Evolutionary conservation across 2,888 invertebrate genomes (phyloP), one percentile per base, ranked within the genome.

Genomic region (Microctonus hyperodae): DNA sequence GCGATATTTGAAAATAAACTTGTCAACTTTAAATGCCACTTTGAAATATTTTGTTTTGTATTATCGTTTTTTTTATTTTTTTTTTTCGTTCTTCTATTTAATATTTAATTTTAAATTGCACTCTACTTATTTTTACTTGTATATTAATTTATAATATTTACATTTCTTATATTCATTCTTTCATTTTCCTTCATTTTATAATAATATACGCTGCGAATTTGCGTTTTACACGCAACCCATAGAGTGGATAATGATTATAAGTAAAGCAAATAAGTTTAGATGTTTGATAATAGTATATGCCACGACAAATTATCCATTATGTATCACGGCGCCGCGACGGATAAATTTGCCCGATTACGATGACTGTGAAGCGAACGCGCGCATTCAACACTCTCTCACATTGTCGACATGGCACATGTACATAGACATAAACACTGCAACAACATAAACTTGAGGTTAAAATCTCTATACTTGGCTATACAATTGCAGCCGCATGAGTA

Each of bases 261-360:
- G 35, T 62, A 62, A 62, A 62, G 62, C 35, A 62, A 62, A 62
- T 62, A 53, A 62, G 62, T 62, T 62, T 35, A 62, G 62, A 62
- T 62, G 62, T 37, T 55, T 51, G 62, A 62, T 62, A 62, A 62
- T 23, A 61, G 35, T 62, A 37, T 44, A 51, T 53, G 25, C 53
- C 53, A 53, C 62, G 62, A 62, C 62, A 62, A 62, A 62, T 62
- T 62, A 62, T 62, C 62, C 62, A 62, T 51, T 37, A 62, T 62
- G 61, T 61, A 61, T 61, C 35, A 35, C 48, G 48, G 31, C 35
- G 48, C 61, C 50, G 33, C 53, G 31, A 62, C 53, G 62, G 62
- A 62, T 62, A 62, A 53, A 62, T 62, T 62, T 62, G 62, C 62
- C 62, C 62, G 62, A 62, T 62, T 62, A 62, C 62, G 37, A 37